Conservation (phyloP, 2,888 invertebrate species). For the Omphaloscelis lunosa region DNA sequence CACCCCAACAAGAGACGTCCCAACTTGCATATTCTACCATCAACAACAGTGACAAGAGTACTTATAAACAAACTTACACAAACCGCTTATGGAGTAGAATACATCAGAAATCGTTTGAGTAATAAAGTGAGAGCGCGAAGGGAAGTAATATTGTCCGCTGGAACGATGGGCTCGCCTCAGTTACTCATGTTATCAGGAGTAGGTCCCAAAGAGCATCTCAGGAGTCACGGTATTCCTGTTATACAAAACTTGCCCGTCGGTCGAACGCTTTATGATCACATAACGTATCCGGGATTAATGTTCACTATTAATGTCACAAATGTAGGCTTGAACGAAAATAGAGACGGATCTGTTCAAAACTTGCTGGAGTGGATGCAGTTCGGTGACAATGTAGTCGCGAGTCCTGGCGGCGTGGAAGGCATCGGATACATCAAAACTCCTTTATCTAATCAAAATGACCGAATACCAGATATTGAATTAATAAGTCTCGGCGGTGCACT, state of each 20-base stretch:
- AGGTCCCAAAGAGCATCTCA: constrained; percentile 91
- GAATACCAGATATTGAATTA: constrained; percentile 93
- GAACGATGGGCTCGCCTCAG: constrained; percentile 95
- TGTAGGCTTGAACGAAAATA: constrained; percentile 75
- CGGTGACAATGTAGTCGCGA: constrained; percentile 85
- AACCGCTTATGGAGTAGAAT: constrained; percentile 90
- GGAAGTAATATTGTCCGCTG: constrained; percentile 94
- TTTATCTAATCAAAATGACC: constrained; percentile 84
- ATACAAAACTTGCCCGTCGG: constrained; percentile 92
- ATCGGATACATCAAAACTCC: constrained; percentile 92
- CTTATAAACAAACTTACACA: constrained; percentile 87
- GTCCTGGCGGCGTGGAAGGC: constrained; percentile 91
- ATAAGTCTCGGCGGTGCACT: constrained; percentile 91
- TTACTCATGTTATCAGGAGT: constrained; percentile 95
- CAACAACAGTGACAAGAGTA: constrained; percentile 89
- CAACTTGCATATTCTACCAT: constrained; percentile 91
- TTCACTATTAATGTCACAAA: constrained; percentile 89
- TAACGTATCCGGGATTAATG: constrained; percentile 92
- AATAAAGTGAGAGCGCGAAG: constrained; percentile 89
- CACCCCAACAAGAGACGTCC: constrained; percentile 87
- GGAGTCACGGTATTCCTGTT: constrained; percentile 88
- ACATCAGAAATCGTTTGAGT: constrained; percentile 83
- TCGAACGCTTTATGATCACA: constrained; percentile 92
- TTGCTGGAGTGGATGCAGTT: constrained; percentile 75
- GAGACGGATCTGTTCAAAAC: constrained; percentile 68